Evolutionary conservation across 2,113 vertebrate genomes (phyloP).

Genomic region (Stigmatopora argus): DNA sequence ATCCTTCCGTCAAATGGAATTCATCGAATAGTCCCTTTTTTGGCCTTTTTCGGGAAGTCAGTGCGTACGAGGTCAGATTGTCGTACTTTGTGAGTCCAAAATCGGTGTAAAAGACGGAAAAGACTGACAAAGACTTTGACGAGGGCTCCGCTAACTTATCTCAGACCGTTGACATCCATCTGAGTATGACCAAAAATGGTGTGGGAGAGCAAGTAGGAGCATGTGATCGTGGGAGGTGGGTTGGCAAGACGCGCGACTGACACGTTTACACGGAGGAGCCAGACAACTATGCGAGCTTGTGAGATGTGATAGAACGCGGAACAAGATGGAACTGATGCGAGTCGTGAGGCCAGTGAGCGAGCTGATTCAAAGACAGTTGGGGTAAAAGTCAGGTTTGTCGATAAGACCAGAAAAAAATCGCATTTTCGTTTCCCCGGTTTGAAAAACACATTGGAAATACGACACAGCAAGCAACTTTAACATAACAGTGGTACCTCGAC

Average conservation of each 20-base stretch:
- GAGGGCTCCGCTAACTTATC: constrained; percentile 25
- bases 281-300: constrained; percentile 44
- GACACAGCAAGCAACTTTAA: no score
- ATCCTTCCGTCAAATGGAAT: neutral
- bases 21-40: no score
- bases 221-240: constrained; percentile 26
- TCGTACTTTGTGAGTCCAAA: no score
- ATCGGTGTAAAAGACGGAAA: neutral
- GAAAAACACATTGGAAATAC: no score
- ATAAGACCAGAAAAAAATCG: no score
- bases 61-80: no score
- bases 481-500: no score
- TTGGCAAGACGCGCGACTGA: constrained; percentile 50
- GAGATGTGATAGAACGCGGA: constrained; percentile 16
- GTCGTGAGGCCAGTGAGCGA: neutral
- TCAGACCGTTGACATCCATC: constrained; percentile 26
- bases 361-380: no score
- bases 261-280: constrained; percentile 48
- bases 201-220: neutral
- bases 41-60: no score
- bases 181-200: constrained; percentile 60
- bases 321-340: constrained; percentile 16
- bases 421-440: no score
- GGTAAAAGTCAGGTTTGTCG: no score
- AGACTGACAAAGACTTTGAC: neutral